These are phyloP conservation scores for Stomatorhinus walkeri DNA, from an alignment of 2,797 vertebrate genomes.

Conservation along the genomic window DNA sequence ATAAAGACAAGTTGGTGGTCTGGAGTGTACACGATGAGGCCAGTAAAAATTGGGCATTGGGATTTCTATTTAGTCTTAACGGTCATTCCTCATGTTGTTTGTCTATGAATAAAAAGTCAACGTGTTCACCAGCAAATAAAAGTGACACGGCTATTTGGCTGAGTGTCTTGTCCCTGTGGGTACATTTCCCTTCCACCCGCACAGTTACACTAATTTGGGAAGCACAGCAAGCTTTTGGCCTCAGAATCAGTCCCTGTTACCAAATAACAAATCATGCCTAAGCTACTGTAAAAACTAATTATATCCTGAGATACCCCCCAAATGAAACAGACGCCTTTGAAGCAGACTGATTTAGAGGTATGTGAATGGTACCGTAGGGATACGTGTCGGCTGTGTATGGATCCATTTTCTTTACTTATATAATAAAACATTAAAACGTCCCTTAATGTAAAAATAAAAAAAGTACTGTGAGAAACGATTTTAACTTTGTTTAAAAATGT, in stretches of 20 bases:
- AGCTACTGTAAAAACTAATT: not conserved
- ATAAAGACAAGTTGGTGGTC: not conserved
- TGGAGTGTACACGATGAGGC: not conserved
- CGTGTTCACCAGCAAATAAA: not conserved
- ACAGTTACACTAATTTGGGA: not conserved
- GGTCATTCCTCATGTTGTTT: not conserved
- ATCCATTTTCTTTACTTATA: not conserved
- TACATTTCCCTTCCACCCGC: not conserved
- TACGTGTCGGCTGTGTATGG: not conserved
- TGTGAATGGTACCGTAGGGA: not conserved
- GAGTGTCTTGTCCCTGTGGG: not conserved
- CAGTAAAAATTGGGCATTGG: not conserved
- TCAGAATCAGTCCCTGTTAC: not conserved
- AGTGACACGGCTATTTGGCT: not conserved
- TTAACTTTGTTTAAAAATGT: not conserved
- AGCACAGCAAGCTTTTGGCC: constrained; percentile 11
- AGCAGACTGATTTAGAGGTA: not conserved
- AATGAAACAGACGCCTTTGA: not conserved
- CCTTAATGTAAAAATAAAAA: not conserved
- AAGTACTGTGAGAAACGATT: not conserved
- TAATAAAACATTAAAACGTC: not conserved
- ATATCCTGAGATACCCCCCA: not conserved
- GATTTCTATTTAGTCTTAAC: not conserved
- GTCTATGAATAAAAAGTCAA: constrained; percentile 19
- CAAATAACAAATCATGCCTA: not conserved